Percentiles rank a stretch among this genome's conserved stretches.
Evolutionary conservation across 1,140 invertebrate genomes (phyloP).

Genomic region (Drosophila varians): DNA sequence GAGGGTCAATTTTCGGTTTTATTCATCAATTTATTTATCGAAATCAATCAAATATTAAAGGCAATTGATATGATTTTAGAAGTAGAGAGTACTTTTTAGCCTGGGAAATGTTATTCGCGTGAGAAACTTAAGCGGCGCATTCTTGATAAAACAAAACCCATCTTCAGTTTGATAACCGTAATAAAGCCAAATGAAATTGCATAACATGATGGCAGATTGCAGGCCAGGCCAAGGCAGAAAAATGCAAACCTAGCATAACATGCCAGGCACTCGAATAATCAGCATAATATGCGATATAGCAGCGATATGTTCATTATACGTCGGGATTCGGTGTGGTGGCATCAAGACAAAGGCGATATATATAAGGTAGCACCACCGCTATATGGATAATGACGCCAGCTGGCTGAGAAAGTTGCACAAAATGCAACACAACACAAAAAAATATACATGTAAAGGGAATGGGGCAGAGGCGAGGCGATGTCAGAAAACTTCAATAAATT

Average conservation of each 20-base stretch:
- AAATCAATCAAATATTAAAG: neutral
- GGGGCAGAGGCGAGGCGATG: conserved; percentile 11
- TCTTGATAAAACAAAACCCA: conserved; percentile 30
- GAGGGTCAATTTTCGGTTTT: neutral
- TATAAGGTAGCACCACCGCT: conserved; percentile 6
- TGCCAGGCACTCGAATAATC: conserved; percentile 48
- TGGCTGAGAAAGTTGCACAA: conserved; percentile 73
- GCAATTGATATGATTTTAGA: too few species aligned
- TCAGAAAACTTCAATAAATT: conserved; percentile 60
- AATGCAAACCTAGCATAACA: conserved; percentile 36
- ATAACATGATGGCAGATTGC: conserved; percentile 61
- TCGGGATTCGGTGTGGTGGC: conserved; percentile 33
- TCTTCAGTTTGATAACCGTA: conserved; percentile 54
- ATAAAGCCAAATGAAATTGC: conserved; percentile 53
- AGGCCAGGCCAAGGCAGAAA: conserved; percentile 27
- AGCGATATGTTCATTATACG: conserved; percentile 39
- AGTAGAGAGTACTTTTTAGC: neutral
- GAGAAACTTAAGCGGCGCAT: conserved; percentile 38
- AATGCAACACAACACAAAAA: conserved; percentile 33
- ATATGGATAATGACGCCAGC: conserved; percentile 56
- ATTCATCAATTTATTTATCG: neutral
- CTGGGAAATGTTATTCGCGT: conserved; percentile 37
- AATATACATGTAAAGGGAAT: too few species aligned
- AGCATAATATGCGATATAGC: conserved; percentile 42
- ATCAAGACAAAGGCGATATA: conserved; percentile 29